phyloP scores from a whole-genome alignment of 2,888 invertebrate species.

The Scrobipalpa atriplicella region DNA sequence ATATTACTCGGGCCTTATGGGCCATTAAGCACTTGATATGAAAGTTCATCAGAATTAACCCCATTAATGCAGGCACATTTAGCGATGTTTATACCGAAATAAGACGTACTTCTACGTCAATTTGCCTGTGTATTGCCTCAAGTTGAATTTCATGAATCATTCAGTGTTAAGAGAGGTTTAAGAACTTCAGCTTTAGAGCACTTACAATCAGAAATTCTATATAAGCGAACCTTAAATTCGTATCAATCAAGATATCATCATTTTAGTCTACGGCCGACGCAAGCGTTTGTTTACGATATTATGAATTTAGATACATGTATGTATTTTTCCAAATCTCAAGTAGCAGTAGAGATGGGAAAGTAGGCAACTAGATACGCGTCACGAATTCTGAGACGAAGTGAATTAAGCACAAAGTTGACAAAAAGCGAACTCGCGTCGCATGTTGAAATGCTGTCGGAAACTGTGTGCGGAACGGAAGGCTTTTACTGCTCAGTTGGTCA shows the following conservation, averaged over 20 bases:
- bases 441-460: conserved; percentile 62
- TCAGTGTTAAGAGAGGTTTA: conserved; percentile 10
- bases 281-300: neutral
- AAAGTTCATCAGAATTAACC: conserved; percentile 48
- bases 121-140: neutral
- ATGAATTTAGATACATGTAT: neutral
- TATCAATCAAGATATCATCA: neutral
- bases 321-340: neutral
- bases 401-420: conserved; percentile 74
- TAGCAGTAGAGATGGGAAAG: conserved; percentile 5
- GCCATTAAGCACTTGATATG: conserved; percentile 58
- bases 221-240: neutral
- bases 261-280: neutral
- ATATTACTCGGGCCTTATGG: conserved; percentile 56
- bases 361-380: conserved; percentile 32
- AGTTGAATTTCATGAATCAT: conserved; percentile 27
- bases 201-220: neutral
- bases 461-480: conserved; percentile 77
- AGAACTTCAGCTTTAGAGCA: conserved; percentile 10
- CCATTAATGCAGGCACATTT: conserved; percentile 37
- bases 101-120: conserved; percentile 45
- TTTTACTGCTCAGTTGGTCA: conserved; percentile 65
- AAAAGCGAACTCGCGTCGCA: conserved; percentile 57
- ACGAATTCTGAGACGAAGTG: conserved; percentile 57
- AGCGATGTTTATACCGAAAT: conserved; percentile 44